A percentile compares a stretch with the other conserved stretches of the same genome.
Evolutionary conservation across 2,888 invertebrate species (phyloP).

Genomic region (Caenorhabditis angaria): DNA sequence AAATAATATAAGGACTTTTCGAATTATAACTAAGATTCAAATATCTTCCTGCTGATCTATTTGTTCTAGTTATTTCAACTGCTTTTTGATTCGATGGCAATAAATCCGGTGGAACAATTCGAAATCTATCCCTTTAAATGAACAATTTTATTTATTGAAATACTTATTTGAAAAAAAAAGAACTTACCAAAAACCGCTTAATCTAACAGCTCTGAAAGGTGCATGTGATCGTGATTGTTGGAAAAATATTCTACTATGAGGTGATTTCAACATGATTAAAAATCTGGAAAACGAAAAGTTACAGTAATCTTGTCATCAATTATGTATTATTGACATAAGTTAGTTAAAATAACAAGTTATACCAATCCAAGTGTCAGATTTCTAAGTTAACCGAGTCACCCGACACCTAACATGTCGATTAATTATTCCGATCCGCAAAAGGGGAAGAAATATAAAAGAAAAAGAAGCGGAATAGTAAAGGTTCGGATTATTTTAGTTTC

Average conservation of each 20-base stretch:
- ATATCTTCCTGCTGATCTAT: background rate
- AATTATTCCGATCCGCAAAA: constrained; percentile 18
- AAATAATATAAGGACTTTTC: background rate
- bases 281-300: background rate
- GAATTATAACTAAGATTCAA: background rate
- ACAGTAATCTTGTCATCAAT: background rate
- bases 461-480: too few species aligned
- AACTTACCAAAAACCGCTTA: background rate
- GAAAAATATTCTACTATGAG: background rate
- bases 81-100: background rate
- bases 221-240: background rate
- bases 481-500: background rate
- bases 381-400: constrained; percentile 22
- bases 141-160: background rate
- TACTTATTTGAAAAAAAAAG: too few species aligned
- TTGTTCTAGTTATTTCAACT: background rate
- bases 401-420: constrained; percentile 41
- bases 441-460: too few species aligned
- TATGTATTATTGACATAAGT: background rate
- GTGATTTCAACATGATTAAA: background rate
- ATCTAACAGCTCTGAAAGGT: background rate
- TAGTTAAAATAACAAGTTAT: background rate
- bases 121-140: background rate
- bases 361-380: background rate
- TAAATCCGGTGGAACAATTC: background rate